These are phyloP conservation scores for Drosophila grimshawi DNA, from an alignment of 1,140 invertebrate species.

Conservation along the genomic window DNA sequence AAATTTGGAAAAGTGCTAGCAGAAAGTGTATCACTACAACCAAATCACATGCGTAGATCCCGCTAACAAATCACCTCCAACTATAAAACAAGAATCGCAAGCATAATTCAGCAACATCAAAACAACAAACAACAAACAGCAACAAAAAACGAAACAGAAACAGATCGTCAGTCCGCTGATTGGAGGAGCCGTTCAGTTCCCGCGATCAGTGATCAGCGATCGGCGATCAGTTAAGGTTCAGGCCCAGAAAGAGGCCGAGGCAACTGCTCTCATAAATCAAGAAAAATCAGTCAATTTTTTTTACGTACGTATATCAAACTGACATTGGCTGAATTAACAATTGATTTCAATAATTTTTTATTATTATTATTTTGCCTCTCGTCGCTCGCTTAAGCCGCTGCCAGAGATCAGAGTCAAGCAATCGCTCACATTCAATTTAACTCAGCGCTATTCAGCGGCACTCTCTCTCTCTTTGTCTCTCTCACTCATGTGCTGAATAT, in stretches of 20 bases:
- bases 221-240: conserved; percentile 10
- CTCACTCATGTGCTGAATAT: conserved; percentile 58
- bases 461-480: conserved; percentile 1
- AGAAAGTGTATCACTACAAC: conserved; percentile 62
- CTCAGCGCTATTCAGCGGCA: conserved; percentile 44
- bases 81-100: conserved; percentile 20
- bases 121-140: conserved; percentile 28
- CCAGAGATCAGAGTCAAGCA: conserved; percentile 49
- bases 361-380: conserved; percentile 71
- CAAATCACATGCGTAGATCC: conserved; percentile 61
- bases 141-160: conserved; percentile 1
- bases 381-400: conserved; percentile 52
- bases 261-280: conserved; percentile 77
- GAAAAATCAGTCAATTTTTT: conserved; percentile 82
- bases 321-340: conserved; percentile 82
- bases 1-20: conserved; percentile 58
- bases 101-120: conserved; percentile 36
- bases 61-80: conserved; percentile 44
- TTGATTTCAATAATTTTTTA: conserved; percentile 83
- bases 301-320: conserved; percentile 67
- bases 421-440: conserved; percentile 44
- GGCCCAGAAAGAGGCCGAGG: not conserved
- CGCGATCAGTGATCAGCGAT: conserved; percentile 39
- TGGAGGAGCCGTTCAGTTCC: conserved; percentile 43
- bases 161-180: conserved; percentile 33